phyloP scores from a whole-genome alignment of 2,113 vertebrate species.

The Ploceus nigricollis region DNA sequence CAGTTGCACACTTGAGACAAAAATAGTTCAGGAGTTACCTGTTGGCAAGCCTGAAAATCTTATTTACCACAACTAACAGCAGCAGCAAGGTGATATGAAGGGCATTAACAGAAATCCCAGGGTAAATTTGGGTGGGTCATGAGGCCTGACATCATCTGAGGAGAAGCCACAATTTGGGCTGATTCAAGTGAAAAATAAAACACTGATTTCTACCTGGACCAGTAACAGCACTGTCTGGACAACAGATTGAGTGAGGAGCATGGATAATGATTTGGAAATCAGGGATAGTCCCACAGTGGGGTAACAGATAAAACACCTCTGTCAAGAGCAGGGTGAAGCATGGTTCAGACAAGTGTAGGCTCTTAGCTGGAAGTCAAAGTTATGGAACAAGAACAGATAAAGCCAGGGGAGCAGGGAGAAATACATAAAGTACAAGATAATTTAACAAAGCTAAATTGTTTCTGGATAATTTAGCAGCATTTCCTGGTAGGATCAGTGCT shows the following conservation, averaged over 20 bases:
- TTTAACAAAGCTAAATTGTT: background rate
- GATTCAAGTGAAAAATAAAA: background rate
- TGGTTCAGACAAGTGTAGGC: background rate
- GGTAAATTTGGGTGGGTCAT: background rate
- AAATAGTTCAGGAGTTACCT: background rate
- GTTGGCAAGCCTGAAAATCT: background rate
- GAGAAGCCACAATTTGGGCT: background rate
- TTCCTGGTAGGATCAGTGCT: background rate
- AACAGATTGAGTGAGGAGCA: rapidly evolving
- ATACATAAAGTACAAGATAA: background rate
- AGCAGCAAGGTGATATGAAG: background rate
- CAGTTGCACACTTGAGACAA: background rate
- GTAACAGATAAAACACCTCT: background rate
- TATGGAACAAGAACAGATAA: background rate
- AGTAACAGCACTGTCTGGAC: background rate
- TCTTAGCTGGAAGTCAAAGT: background rate
- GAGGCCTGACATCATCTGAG: background rate
- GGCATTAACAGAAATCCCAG: background rate
- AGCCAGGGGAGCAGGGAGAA: background rate
- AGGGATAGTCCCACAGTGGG: too few species aligned
- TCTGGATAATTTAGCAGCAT: background rate
- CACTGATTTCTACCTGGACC: background rate
- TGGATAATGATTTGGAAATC: background rate
- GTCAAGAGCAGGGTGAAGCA: background rate
- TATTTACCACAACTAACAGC: background rate